phyloP scores from a whole-genome alignment of 2,797 vertebrate species.

The Sebastes kiyomatsui region DNA sequence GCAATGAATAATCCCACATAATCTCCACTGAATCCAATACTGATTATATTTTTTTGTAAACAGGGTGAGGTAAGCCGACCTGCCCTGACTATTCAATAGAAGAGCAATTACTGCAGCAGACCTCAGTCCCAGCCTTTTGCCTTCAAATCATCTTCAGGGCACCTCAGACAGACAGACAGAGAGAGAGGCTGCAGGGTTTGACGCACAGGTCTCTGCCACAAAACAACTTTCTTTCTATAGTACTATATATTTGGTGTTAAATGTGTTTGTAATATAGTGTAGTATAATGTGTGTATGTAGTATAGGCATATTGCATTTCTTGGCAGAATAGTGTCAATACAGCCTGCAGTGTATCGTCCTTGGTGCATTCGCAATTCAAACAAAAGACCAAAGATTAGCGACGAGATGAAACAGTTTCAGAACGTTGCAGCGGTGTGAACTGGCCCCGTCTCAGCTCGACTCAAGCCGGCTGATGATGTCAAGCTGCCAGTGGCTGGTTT shows the following conservation, averaged over 20 bases:
- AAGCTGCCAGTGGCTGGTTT: background rate
- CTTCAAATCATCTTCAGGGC: background rate
- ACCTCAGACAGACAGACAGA: background rate
- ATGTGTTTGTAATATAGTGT: background rate
- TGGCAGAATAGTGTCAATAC: too few relatives aligned
- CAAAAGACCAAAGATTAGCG: background rate
- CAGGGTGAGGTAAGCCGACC: background rate
- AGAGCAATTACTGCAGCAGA: slow-evolving; percentile 11
- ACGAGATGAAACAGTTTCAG: background rate
- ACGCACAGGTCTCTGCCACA: background rate
- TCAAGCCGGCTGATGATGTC: background rate
- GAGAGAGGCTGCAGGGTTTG: background rate
- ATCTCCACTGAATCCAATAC: slow-evolving; percentile 20
- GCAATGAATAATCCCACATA: slow-evolving; percentile 17
- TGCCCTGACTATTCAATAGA: background rate
- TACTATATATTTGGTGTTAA: background rate
- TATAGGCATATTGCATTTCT: background rate
- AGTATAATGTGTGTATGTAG: too few relatives aligned
- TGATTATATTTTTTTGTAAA: slow-evolving; percentile 27
- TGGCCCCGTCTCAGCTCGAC: background rate
- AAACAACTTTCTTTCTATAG: background rate
- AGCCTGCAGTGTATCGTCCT: background rate
- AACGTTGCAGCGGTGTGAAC: background rate
- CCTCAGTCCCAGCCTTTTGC: background rate
- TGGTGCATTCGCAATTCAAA: background rate